Evolutionary conservation across 2,888 invertebrate genomes (phyloP), one percentile per base, ranked within the genome.

Genomic region (Hirudinaria manillensis): DNA sequence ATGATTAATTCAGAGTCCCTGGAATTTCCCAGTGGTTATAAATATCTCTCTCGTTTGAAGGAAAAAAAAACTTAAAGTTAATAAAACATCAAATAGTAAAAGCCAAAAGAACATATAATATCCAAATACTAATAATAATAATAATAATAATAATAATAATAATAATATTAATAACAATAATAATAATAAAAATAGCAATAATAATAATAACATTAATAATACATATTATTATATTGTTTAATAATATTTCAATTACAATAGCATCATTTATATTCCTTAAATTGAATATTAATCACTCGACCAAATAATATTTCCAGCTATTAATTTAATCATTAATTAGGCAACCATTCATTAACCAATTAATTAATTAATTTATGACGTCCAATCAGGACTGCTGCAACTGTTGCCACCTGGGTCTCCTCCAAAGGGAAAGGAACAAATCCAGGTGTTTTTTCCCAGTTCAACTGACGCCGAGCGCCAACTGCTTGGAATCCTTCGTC

Each of bases 371-470:
- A 70, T 66, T 19, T 45, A 32, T 19, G 10, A 27, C 61, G 1
- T 27, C 3, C 7, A 21, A 21, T 6, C 79, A 84, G 83, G 83
- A 83, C 74, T 84, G 84, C 75, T 84, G 84, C 77, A 80, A 82
- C 68, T 84, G 84, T 75, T 84, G 84, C 76, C 80, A 81, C 45
- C 80, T 84, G 77, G 84, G 84, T 0, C 66, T 80, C 66, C 76
- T 78, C 2, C 81, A 82, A 1, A 78, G 81, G 81, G 6, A 78
- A 78, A 38, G 24, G 29, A 13, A 77, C 79, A 70, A 77, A 78
- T 73, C 78, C 7, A 13, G 72, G 80, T 68, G 75, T 79, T 21
- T 83, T 83, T 78, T 76, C 76, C 32, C 67, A 45, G 16, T 65
- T 75, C 55, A 66, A 36, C 51, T 76, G 45, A 53, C 34, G 16